Conservation (phyloP, 2,888 invertebrate species). For the Spicauda simplicius region DNA sequence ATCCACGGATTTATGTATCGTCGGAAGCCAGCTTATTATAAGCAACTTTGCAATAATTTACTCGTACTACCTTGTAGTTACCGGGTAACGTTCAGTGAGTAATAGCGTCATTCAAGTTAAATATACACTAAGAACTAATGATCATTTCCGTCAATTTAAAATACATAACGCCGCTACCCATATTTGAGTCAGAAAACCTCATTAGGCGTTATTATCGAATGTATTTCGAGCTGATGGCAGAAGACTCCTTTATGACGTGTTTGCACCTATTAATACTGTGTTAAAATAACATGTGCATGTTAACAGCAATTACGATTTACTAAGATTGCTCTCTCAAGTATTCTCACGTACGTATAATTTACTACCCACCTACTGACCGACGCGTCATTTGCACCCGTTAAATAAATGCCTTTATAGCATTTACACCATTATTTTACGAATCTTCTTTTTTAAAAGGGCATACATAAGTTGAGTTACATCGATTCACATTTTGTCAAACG, state of each 20-base stretch:
- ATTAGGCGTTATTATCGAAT: slow-evolving; percentile 15
- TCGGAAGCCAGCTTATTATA: no score
- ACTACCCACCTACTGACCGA: no score
- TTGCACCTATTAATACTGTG: background rate
- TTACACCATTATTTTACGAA: no score
- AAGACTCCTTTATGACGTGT: background rate
- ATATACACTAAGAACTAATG: slow-evolving; percentile 15
- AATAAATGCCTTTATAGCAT: no score
- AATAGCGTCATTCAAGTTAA: slow-evolving; percentile 13
- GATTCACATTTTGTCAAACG: no score
- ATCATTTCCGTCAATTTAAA: slow-evolving; percentile 23
- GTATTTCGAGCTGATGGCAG: slow-evolving; percentile 1
- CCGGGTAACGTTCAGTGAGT: background rate
- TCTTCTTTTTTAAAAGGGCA: no score
- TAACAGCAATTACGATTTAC: slow-evolving; percentile 15
- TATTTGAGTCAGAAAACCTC: slow-evolving; percentile 14
- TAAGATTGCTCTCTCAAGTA: background rate
- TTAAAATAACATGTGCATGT: slow-evolving; percentile 11
- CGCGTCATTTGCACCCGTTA: no score
- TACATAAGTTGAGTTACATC: no score
- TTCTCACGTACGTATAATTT: background rate
- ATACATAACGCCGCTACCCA: slow-evolving; percentile 12
- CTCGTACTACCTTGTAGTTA: background rate
- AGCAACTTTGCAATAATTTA: background rate
- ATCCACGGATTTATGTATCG: no score